Evolutionary conservation across 2,113 vertebrate genomes (phyloP).

Genomic region (Otocyon megalotis): DNA sequence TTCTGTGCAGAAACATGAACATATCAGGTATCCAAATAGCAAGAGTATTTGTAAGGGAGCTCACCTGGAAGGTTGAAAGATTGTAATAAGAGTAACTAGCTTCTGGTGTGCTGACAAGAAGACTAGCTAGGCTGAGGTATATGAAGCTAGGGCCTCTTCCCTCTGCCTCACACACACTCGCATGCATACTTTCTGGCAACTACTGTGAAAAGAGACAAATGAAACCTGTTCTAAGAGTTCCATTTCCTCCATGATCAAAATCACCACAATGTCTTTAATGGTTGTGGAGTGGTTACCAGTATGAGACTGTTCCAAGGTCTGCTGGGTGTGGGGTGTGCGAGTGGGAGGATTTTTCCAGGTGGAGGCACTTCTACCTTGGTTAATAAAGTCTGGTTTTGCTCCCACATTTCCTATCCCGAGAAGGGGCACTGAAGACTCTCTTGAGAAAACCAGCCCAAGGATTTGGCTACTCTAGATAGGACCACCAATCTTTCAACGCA

Average conservation of each 20-base stretch:
- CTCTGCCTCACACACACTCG: background rate
- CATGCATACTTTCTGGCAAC: background rate
- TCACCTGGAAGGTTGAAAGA: background rate
- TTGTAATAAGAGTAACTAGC: background rate
- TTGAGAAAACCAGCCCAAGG: background rate
- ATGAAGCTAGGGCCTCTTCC: background rate
- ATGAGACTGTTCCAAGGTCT: background rate
- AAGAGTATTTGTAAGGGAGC: background rate
- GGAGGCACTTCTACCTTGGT: background rate
- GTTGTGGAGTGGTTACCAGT: background rate
- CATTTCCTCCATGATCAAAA: background rate
- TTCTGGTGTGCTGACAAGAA: background rate
- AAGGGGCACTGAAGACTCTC: background rate
- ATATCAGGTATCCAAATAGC: background rate
- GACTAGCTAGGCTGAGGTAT: background rate
- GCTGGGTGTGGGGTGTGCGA: background rate
- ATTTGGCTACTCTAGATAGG: background rate
- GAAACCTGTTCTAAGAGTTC: background rate
- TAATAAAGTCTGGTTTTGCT: background rate
- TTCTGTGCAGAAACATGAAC: background rate
- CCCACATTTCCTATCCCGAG: background rate
- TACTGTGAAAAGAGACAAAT: background rate
- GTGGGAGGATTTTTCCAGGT: background rate
- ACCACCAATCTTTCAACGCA: background rate
- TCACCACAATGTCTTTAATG: background rate